These are phyloP conservation scores for Azemiops feae DNA, from an alignment of 2,113 vertebrate genomes.

Conservation along the genomic window DNA sequence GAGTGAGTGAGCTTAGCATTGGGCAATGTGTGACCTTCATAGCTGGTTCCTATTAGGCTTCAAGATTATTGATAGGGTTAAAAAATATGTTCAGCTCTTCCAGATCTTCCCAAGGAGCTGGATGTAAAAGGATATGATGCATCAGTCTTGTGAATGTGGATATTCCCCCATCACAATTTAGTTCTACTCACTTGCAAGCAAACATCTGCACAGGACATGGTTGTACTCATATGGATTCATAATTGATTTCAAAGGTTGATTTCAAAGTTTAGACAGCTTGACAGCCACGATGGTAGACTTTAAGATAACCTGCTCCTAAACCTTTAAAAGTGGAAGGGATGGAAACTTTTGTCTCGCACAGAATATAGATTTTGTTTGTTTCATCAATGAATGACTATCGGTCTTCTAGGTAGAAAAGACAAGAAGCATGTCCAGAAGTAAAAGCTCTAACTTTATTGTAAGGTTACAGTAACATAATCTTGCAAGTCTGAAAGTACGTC, in stretches of 20 bases:
- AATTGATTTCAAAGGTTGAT: background rate
- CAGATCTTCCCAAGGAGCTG: background rate
- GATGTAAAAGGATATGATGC: background rate
- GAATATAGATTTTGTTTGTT: background rate
- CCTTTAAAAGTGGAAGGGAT: background rate
- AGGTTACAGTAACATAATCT: background rate
- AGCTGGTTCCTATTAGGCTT: background rate
- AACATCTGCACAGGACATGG: background rate
- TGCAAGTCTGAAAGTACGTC: background rate
- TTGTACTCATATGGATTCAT: background rate
- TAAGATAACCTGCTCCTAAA: background rate
- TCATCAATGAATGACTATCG: background rate
- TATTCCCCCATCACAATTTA: background rate
- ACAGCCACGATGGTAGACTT: background rate
- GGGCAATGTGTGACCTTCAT: background rate
- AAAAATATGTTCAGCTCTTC: background rate
- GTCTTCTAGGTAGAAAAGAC: background rate
- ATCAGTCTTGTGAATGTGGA: background rate
- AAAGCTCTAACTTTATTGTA: background rate
- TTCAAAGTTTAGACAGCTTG: background rate
- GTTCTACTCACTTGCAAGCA: background rate
- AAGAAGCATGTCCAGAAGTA: background rate
- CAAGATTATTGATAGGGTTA: background rate
- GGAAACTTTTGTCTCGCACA: background rate
- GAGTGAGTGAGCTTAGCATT: background rate